Conservation (phyloP, 2,113 vertebrate genomes). For the Saguinus midas region DNA sequence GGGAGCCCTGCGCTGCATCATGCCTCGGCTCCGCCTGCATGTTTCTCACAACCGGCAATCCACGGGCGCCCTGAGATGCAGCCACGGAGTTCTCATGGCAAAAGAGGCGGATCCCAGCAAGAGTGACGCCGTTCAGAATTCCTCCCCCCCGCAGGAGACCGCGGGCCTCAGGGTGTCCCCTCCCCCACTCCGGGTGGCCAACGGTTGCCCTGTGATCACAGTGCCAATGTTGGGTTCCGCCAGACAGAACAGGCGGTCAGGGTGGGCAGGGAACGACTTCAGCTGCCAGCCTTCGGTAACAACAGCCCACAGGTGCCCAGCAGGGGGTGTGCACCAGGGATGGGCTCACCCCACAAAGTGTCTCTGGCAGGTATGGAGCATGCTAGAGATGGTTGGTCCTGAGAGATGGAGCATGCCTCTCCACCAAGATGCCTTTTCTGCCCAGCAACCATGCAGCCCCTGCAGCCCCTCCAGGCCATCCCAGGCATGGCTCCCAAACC, state of each 20-base stretch:
- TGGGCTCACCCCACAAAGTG: rapidly evolving
- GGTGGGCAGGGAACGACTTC: not conserved
- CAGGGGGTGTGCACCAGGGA: not conserved
- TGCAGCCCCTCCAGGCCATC: rapidly evolving
- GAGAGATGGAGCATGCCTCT: not conserved
- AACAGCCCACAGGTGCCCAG: no score
- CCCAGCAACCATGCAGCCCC: not conserved
- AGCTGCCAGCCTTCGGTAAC: not conserved
- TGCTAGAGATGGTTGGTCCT: rapidly evolving
- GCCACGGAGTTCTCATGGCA: rapidly evolving
- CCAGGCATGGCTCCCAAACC: not conserved
- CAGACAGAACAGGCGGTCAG: not conserved
- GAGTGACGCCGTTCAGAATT: not conserved
- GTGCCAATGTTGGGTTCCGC: rapidly evolving
- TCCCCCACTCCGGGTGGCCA: not conserved
- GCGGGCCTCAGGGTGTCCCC: rapidly evolving
- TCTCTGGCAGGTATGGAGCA: not conserved
- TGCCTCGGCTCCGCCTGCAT: rapidly evolving
- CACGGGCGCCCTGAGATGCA: rapidly evolving
- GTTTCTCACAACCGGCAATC: no score
- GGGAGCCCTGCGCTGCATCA: rapidly evolving
- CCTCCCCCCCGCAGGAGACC: not conserved
- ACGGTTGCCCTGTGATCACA: rapidly evolving
- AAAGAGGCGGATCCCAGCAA: no score
- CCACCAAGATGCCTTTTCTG: rapidly evolving